These are phyloP conservation scores for Alexandromys fortis DNA, from an alignment of 2,113 vertebrate species.

Conservation along the genomic window DNA sequence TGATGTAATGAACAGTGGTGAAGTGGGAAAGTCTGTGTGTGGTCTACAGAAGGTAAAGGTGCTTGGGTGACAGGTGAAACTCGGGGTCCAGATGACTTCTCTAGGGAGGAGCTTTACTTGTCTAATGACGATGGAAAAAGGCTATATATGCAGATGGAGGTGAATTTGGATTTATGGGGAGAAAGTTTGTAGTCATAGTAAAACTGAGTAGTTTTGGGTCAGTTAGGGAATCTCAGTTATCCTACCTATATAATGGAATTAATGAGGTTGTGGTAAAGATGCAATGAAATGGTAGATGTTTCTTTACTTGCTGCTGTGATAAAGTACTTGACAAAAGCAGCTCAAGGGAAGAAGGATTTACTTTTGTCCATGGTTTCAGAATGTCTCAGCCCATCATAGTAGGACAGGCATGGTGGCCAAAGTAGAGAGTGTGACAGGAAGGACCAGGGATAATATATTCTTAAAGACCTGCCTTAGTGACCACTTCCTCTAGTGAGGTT, in stretches of 20 bases:
- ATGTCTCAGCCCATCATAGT: background rate
- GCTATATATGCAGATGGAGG: background rate
- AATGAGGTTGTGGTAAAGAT: background rate
- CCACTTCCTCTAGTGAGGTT: background rate
- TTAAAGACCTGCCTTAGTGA: background rate
- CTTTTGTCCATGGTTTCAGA: background rate
- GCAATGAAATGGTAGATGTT: background rate
- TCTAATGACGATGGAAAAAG: background rate
- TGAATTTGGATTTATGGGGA: conserved; percentile 21
- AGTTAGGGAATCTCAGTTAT: background rate
- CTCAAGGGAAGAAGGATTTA: background rate
- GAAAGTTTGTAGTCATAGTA: background rate
- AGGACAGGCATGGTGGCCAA: background rate
- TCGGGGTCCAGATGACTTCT: background rate
- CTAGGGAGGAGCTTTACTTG: background rate
- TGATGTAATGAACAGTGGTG: background rate
- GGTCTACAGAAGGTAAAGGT: background rate
- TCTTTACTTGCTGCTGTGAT: background rate
- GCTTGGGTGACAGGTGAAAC: background rate
- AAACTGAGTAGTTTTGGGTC: background rate
- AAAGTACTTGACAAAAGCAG: background rate
- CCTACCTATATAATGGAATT: background rate
- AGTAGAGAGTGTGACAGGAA: background rate
- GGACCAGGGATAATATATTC: too few species aligned
- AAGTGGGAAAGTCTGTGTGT: background rate